These are phyloP conservation scores for Cavia porcellus DNA, from an alignment of 2,113 vertebrate species.

Conservation along the genomic window DNA sequence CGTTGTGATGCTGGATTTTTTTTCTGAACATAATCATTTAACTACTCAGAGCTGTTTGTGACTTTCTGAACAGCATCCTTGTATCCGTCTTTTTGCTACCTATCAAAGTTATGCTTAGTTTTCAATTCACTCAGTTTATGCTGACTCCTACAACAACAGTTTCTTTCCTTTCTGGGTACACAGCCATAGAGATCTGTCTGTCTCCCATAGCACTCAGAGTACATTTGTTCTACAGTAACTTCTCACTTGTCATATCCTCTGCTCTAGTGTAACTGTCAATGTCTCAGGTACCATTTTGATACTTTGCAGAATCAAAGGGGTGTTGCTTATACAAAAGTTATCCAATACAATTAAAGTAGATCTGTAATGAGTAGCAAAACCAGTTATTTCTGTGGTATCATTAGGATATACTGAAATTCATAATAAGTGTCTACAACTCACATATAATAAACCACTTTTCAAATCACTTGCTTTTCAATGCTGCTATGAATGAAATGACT, in stretches of 20 bases:
- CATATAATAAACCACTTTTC: background rate
- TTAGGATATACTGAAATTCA: background rate
- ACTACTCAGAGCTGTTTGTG: background rate
- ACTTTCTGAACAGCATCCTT: background rate
- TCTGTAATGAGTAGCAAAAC: background rate
- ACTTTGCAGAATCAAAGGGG: background rate
- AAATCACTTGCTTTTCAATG: slow-evolving; percentile 13
- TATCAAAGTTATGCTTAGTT: background rate
- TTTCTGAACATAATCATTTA: background rate
- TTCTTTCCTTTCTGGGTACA: background rate
- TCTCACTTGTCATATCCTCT: background rate
- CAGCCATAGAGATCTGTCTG: background rate
- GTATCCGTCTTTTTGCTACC: background rate
- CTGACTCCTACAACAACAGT: background rate
- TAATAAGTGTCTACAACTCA: background rate
- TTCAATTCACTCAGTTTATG: background rate
- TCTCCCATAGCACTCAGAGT: background rate
- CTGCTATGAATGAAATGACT: background rate
- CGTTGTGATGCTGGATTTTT: background rate
- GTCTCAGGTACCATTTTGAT: background rate
- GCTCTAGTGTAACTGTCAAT: background rate
- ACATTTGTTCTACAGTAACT: background rate
- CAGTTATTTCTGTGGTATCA: background rate
- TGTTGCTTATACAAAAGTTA: background rate
- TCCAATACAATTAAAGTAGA: background rate